phyloP scores from a whole-genome alignment of 2,797 vertebrate species.

The Microhierax caerulescens region DNA sequence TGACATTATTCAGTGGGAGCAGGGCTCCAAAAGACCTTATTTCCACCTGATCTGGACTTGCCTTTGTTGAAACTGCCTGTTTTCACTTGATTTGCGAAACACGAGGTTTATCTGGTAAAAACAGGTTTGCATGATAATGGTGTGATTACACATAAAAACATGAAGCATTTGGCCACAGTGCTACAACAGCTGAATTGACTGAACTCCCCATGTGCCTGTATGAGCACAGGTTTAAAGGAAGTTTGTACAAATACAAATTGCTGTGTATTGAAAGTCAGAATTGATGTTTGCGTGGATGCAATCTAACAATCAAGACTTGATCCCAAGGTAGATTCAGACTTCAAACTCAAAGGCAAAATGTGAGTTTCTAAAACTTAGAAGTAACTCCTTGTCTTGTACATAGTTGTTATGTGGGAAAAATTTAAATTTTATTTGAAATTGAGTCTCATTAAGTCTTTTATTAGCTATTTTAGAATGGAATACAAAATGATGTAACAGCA shows the following conservation, averaged over 20 bases:
- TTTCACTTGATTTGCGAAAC: not conserved
- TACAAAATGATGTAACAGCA: not conserved
- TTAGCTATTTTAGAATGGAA: not conserved
- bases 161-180: not conserved
- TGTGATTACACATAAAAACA: not conserved
- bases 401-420: not conserved
- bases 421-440: not conserved
- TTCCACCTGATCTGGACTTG: not conserved
- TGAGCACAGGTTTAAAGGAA: rapidly evolving
- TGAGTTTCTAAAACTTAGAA: not conserved
- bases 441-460: not conserved
- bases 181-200: not conserved
- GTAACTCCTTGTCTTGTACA: not conserved
- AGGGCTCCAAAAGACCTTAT: not conserved
- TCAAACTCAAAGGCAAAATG: not conserved
- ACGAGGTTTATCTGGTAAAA: not conserved
- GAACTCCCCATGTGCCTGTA: rapidly evolving
- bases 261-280: not conserved
- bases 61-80: not conserved
- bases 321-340: not conserved
- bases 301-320: not conserved
- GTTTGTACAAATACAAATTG: not conserved
- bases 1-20: not conserved
- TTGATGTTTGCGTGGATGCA: not conserved
- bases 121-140: not conserved